Conservation (phyloP, 53 echinoderm and acorn worm species). For the Apostichopus leukothele region DNA sequence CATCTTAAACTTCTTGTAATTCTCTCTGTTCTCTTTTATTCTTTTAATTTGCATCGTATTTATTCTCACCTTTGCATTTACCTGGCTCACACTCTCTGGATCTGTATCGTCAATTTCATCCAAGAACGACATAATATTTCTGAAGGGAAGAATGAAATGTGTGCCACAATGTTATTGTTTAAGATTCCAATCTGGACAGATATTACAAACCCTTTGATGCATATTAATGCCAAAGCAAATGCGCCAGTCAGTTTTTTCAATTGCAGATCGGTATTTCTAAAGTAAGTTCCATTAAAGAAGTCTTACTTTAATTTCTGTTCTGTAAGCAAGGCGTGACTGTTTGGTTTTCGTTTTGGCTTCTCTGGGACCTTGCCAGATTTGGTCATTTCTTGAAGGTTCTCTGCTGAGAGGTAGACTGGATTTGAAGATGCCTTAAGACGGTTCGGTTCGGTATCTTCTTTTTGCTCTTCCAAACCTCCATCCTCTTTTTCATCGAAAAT, state of each 20-base stretch:
- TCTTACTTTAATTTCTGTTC: conserved; percentile 91
- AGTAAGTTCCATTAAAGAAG: no score
- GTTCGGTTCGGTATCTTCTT: conserved; percentile 1
- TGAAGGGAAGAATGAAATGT: conserved; percentile 34
- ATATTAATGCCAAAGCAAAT: no score
- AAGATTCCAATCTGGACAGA: no score
- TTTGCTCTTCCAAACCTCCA: conserved; percentile 59
- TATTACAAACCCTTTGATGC: neutral
- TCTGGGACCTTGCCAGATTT: conserved; percentile 14
- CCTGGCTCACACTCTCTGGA: conserved; percentile 72
- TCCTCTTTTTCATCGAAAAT: conserved; percentile 87
- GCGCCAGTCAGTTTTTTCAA: no score
- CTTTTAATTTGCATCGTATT: no score
- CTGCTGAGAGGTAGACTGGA: conserved; percentile 76
- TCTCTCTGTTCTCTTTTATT: no score
- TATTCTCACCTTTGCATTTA: conserved; percentile 63
- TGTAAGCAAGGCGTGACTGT: conserved; percentile 75
- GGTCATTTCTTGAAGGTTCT: conserved; percentile 76
- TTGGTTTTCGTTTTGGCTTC: conserved; percentile 48
- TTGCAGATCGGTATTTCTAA: no score
- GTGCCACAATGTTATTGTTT: no score
- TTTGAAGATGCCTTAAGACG: neutral
- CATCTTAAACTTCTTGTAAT: no score
- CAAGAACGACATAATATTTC: conserved; percentile 95
- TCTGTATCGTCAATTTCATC: conserved; percentile 93